phyloP scores from a whole-genome alignment of 1,140 invertebrate genomes.

The Chironomus striatipennis region DNA sequence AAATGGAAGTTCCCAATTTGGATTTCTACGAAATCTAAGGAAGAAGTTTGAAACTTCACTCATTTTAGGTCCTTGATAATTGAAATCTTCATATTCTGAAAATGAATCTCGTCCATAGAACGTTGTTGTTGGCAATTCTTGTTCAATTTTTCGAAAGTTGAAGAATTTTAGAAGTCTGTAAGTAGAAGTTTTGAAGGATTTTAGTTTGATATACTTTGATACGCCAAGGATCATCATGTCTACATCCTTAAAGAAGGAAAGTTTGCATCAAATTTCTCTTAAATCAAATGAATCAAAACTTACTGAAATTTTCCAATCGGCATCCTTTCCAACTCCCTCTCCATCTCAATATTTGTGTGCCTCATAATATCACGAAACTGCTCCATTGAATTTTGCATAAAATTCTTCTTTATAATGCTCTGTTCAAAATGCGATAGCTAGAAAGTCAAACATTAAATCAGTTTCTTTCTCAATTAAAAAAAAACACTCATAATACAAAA shows the following conservation, averaged over 20 bases:
- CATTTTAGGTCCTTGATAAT: neutral
- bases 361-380: constrained; percentile 40
- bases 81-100: neutral
- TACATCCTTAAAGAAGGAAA: neutral
- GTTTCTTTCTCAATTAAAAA: too few relatives aligned
- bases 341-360: constrained; percentile 41
- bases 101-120: constrained; percentile 1
- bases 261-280: neutral
- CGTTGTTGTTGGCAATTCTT: neutral
- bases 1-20: constrained; percentile 36
- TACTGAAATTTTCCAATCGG: constrained; percentile 39
- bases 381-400: constrained; percentile 39
- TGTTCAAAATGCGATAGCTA: neutral
- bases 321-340: constrained; percentile 39
- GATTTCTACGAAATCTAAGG: constrained; percentile 34
- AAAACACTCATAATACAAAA: neutral
- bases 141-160: neutral
- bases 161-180: neutral
- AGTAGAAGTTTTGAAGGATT: neutral
- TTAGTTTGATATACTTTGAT: too few relatives aligned
- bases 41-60: constrained; percentile 34
- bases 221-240: too few relatives aligned
- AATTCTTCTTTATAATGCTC: constrained; percentile 28
- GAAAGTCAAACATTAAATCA: too few relatives aligned
- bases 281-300: constrained; percentile 23